Conservation (phyloP, 2,797 vertebrate genomes). For the Hoplostethus atlanticus region DNA sequence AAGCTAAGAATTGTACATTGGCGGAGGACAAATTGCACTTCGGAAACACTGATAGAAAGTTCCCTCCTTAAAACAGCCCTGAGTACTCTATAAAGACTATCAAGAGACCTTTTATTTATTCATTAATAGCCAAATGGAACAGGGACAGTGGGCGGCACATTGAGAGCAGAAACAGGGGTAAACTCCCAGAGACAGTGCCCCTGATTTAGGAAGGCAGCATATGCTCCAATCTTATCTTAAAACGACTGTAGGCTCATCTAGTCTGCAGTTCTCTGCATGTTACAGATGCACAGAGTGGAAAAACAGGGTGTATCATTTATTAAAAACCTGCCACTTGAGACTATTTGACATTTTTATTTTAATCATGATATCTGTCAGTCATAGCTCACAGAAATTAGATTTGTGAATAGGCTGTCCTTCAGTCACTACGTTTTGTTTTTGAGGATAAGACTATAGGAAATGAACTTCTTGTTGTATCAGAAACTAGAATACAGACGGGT, state of each 20-base stretch:
- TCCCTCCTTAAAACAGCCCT: conserved; percentile 57
- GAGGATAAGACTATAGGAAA: not conserved
- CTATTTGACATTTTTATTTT: conserved; percentile 23
- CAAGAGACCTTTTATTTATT: conserved; percentile 80
- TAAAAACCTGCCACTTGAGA: conserved; percentile 30
- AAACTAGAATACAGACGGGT: conserved; percentile 6
- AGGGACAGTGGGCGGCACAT: conserved; percentile 67
- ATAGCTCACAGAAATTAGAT: conserved; percentile 15
- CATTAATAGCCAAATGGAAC: conserved; percentile 79
- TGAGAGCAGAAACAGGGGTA: conserved; percentile 62
- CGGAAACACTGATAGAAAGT: conserved; percentile 66
- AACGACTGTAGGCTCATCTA: conserved; percentile 26
- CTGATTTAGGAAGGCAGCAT: conserved; percentile 74
- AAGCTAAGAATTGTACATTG: conserved; percentile 40
- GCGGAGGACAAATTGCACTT: conserved; percentile 57
- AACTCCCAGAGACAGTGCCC: conserved; percentile 72
- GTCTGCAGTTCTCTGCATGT: conserved; percentile 1
- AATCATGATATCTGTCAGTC: conserved; percentile 35
- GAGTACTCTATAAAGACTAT: conserved; percentile 70
- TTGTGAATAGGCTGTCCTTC: conserved; percentile 14
- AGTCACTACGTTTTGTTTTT: conserved; percentile 24
- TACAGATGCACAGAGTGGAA: conserved; percentile 31
- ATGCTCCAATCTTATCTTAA: conserved; percentile 60
- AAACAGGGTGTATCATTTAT: conserved; percentile 28
- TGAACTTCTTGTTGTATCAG: not conserved